Conservation (phyloP, 2,797 vertebrate genomes). For the Momotus momota region DNA sequence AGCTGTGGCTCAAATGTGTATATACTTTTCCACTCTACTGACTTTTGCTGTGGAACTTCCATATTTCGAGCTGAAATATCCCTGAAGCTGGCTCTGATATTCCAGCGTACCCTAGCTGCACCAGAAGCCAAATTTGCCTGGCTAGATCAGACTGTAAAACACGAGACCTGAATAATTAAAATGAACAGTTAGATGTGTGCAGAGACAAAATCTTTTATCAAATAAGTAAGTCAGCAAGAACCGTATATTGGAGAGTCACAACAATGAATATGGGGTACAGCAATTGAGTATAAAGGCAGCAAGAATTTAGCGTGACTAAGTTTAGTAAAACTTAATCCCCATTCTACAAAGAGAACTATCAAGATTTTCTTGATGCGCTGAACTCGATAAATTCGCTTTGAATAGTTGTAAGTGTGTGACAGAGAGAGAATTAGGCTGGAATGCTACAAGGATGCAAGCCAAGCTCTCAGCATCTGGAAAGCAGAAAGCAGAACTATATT, state of each 20-base stretch:
- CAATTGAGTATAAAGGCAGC: background rate
- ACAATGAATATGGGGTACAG: background rate
- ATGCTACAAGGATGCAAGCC: constrained; percentile 68
- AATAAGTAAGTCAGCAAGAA: background rate
- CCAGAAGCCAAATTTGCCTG: background rate
- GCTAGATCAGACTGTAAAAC: background rate
- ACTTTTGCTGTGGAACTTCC: background rate
- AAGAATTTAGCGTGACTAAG: background rate
- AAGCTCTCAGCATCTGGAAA: constrained; percentile 79
- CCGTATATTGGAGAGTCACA: background rate
- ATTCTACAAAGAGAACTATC: background rate
- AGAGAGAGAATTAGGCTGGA: constrained; percentile 57
- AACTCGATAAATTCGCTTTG: constrained; percentile 48
- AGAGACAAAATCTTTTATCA: background rate
- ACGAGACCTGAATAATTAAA: constrained; percentile 4
- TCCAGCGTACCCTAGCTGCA: background rate
- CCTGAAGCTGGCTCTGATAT: background rate
- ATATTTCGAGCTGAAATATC: background rate
- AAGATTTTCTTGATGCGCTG: constrained; percentile 1
- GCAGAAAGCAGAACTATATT: constrained; percentile 79
- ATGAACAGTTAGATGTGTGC: background rate
- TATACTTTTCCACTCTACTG: background rate
- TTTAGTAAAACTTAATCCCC: background rate
- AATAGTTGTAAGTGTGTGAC: constrained; percentile 43
- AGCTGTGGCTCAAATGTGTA: background rate